Percentiles rank a stretch among this genome's conserved stretches.
phyloP scores from a whole-genome alignment of 2,888 invertebrate species.

The Eristalis pertinax region DNA sequence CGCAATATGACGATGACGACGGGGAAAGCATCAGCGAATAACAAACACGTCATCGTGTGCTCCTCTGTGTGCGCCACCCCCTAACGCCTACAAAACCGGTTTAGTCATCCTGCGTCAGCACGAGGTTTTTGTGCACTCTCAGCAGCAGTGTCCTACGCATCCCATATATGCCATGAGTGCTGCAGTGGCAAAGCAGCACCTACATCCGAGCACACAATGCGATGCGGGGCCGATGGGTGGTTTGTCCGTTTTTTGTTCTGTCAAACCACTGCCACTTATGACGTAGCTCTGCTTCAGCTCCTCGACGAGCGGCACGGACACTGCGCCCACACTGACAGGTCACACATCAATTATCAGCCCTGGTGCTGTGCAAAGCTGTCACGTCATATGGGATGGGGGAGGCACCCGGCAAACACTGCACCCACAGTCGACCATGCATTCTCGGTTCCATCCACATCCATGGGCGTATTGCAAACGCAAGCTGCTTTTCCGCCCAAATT shows the following conservation, averaged over 20 bases:
- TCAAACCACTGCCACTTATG: slow-evolving; percentile 15
- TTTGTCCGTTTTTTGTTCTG: slow-evolving; percentile 3
- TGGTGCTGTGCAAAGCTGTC: slow-evolving; percentile 3
- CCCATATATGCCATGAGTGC: not conserved
- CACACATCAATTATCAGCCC: slow-evolving; percentile 53
- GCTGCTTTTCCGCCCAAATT: not conserved
- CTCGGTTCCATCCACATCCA: not conserved
- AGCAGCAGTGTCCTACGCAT: slow-evolving; percentile 27
- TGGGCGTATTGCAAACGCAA: slow-evolving; percentile 14
- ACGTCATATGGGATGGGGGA: not conserved
- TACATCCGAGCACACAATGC: not conserved
- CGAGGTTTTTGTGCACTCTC: slow-evolving; percentile 26
- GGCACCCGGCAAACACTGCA: not conserved
- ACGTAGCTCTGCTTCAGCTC: slow-evolving; percentile 1
- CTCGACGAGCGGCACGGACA: not conserved
- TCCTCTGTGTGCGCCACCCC: not conserved
- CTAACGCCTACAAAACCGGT: not conserved
- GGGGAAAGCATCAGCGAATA: slow-evolving; percentile 40
- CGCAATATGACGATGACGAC: slow-evolving; percentile 26
- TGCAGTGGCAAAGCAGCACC: not conserved
- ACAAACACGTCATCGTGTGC: slow-evolving; percentile 54
- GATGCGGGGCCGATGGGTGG: not conserved
- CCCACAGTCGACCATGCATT: not conserved
- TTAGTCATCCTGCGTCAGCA: slow-evolving; percentile 5
- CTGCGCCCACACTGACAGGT: slow-evolving; percentile 32